A percentile compares a stretch with the other conserved stretches of the same genome.
phyloP scores from a whole-genome alignment of 2,888 invertebrate genomes.

The Liodrosophila aerea region DNA sequence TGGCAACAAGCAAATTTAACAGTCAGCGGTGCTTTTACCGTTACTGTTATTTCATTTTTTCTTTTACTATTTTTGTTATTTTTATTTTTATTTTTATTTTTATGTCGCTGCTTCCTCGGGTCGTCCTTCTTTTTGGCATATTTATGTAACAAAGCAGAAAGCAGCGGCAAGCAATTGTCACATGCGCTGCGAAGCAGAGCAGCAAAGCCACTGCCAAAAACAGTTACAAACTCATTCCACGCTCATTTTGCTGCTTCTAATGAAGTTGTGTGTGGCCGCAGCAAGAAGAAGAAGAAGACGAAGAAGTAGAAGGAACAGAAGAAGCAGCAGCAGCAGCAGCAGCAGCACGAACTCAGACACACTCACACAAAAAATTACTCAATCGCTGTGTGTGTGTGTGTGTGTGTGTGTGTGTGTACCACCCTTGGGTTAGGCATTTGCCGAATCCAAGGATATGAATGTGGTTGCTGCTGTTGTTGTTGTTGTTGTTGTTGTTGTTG shows the following conservation, averaged over 20 bases:
- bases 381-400: slow-evolving; percentile 47
- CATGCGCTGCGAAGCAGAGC: slow-evolving; percentile 24
- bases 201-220: slow-evolving; percentile 20
- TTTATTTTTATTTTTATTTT: slow-evolving; percentile 2
- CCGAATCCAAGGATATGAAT: slow-evolving; percentile 42
- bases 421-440: slow-evolving; percentile 65
- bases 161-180: slow-evolving; percentile 43
- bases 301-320: slow-evolving; percentile 14
- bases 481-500: slow-evolving; percentile 26
- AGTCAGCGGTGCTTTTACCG: slow-evolving; percentile 13
- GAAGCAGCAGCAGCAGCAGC: slow-evolving; percentile 18
- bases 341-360: slow-evolving; percentile 9
- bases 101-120: neutral
- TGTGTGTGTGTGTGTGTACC: slow-evolving; percentile 35
- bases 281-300: slow-evolving; percentile 15
- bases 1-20: slow-evolving; percentile 44
- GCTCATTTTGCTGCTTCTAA: slow-evolving; percentile 49
- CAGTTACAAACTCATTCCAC: slow-evolving; percentile 18
- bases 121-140: slow-evolving; percentile 6
- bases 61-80: too few species aligned
- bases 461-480: slow-evolving; percentile 28
- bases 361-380: slow-evolving; percentile 63
- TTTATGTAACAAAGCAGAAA: slow-evolving; percentile 54
- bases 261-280: slow-evolving; percentile 65
- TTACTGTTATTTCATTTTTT: slow-evolving; percentile 17